phyloP scores from a whole-genome alignment of 1,140 invertebrate species.

The Drosophila pallidifrons region DNA sequence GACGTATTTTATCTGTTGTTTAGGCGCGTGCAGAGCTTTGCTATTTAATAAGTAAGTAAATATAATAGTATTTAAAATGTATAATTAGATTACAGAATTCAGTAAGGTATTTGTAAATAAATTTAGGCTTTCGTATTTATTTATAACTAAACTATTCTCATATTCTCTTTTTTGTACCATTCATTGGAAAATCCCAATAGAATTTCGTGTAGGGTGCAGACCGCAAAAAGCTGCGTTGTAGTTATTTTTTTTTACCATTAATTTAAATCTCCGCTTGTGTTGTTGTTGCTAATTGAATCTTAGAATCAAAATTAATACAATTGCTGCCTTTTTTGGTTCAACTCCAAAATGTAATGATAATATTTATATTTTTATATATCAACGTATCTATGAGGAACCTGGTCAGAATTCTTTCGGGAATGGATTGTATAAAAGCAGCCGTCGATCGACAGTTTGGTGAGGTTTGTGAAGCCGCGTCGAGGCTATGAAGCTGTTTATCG shows the following conservation, averaged over 20 bases:
- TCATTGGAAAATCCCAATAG: too few relatives aligned
- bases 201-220: too few relatives aligned
- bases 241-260: too few relatives aligned
- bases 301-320: background rate
- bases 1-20: constrained; percentile 2
- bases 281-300: background rate
- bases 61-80: too few relatives aligned
- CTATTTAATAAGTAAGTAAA: background rate
- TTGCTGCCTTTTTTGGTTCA: background rate
- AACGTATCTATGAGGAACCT: background rate
- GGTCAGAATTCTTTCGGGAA: too few relatives aligned
- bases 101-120: too few relatives aligned
- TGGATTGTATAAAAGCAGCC: background rate
- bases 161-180: too few relatives aligned
- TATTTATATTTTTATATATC: background rate
- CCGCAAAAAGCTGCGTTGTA: too few relatives aligned
- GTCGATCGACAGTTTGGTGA: background rate
- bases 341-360: background rate
- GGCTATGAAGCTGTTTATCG: background rate
- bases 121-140: too few relatives aligned
- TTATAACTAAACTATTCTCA: too few relatives aligned
- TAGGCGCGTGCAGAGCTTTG: background rate
- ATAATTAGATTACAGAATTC: too few relatives aligned
- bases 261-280: background rate
- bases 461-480: background rate